Conservation (phyloP, 1,140 invertebrate genomes). For the Macrotrachela quadricornifera region DNA sequence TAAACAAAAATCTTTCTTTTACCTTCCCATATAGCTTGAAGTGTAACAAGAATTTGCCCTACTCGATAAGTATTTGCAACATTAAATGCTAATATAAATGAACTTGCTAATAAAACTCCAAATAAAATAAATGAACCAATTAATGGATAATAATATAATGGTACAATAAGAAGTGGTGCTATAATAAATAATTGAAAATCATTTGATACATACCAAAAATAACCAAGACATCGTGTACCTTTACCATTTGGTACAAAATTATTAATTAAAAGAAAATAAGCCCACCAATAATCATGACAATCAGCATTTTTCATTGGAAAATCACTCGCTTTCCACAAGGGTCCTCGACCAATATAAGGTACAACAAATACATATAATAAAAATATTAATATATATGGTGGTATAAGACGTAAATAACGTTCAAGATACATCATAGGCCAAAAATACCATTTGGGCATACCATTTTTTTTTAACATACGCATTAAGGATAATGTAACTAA, state of each 20-base stretch:
- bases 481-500: no score
- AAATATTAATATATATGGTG: slow-evolving; percentile 2
- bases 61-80: slow-evolving; percentile 3
- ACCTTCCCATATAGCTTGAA: no score
- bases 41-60: neutral
- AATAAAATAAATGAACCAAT: slow-evolving; percentile 34
- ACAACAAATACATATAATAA: neutral
- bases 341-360: slow-evolving; percentile 5
- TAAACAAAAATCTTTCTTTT: no score
- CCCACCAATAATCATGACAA: slow-evolving; percentile 55
- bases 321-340: slow-evolving; percentile 1
- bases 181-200: slow-evolving; percentile 46
- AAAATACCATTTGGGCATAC: no score
- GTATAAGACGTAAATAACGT: neutral
- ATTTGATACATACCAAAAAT: slow-evolving; percentile 55
- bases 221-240: slow-evolving; percentile 36
- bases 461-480: no score
- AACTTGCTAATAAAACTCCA: slow-evolving; percentile 10
- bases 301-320: slow-evolving; percentile 15
- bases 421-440: no score
- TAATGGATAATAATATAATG: slow-evolving; percentile 30
- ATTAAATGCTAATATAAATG: slow-evolving; percentile 3
- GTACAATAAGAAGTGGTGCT: no score
- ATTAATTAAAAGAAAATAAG: slow-evolving; percentile 59
- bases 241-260: slow-evolving; percentile 47